Conservation (phyloP, 1,140 invertebrate species). For the Pararge aegeria region DNA sequence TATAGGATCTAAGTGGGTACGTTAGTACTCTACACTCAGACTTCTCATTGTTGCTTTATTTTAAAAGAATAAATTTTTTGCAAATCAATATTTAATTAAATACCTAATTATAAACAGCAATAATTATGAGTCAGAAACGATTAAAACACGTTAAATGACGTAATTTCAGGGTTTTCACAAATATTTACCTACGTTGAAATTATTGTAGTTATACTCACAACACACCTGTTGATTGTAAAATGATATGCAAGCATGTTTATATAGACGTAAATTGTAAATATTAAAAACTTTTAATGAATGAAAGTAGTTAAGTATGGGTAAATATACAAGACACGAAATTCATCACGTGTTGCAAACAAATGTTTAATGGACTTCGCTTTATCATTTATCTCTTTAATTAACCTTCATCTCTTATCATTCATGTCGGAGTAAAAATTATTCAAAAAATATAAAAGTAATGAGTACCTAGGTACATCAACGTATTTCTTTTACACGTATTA, state of each 20-base stretch:
- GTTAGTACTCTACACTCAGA: not conserved
- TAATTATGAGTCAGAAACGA: conserved; percentile 24
- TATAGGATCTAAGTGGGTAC: not conserved
- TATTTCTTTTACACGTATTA: conserved; percentile 10
- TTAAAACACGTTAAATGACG: conserved; percentile 28
- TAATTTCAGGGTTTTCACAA: conserved; percentile 25
- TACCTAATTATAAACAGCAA: not conserved
- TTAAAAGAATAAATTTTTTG: too few species aligned
- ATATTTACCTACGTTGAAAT: conserved; percentile 28
- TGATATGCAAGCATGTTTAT: not conserved
- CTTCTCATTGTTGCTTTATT: too few species aligned
- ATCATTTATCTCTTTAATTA: conserved; percentile 11
- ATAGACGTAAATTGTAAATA: too few species aligned
- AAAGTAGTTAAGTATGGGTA: not conserved
- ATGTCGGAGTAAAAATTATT: conserved; percentile 1
- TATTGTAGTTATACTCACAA: conserved; percentile 21
- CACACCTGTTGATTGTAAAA: conserved; percentile 31
- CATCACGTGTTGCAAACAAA: not conserved
- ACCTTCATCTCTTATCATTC: conserved; percentile 13
- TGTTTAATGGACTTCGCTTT: conserved; percentile 6
- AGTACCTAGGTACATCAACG: too few species aligned
- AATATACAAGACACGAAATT: not conserved
- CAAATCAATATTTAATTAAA: too few species aligned
- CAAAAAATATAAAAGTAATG: not conserved
- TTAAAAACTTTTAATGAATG: not conserved